Base-by-base conservation (phyloP, 23 tunicate genomes). In the Botrylloides violaceus region DNA sequence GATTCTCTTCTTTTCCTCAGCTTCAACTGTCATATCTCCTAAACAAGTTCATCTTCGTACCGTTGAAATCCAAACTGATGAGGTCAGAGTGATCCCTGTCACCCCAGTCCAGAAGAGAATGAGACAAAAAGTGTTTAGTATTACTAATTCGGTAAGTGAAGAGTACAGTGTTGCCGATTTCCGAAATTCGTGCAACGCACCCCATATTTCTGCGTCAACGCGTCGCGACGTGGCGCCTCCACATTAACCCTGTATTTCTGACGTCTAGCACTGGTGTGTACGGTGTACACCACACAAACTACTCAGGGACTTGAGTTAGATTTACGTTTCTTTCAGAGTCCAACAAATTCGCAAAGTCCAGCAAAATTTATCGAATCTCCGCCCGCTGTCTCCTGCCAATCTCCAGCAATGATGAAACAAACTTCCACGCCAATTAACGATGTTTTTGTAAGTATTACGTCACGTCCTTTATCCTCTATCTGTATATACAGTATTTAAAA, bases 11-110 rank as follows among this genome's bases (percentile, higher is more conserved):
- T 43, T 43, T 15, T 15, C 9, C 53, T 15, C 53, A 43, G 53
- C 9, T 43, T 65, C 57, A 36, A 20, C 1, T 19, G 58, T 43
- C 1, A 56, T 43, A 1, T 68, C 74, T 0, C 74, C 53, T 9
- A 43, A 15, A 43, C 53, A 43, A 43, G 53, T 43, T 15, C 9
- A 15, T 15, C 53, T 43, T 43, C 53, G 64, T n/a, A 76, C 56
- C 57, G 83, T 72, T 28, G 82, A 83, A 61, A 75, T 75, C 20
- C 91, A 83, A 77, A 76, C 86, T 34, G 86, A 76, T 31, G 76
- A 64, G 20, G 86, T 70, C 19, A 78, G 55, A 70, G 79, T 73
- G 27, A 32, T 84, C 0, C 66, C 92, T 28, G 43, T 57, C 22
- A 75, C 95, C 22, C 86, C 95, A 27, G 43, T 62, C 1, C 72